Base-by-base conservation (phyloP, 2,797 vertebrate genomes). In the Syngnathus rostellatus region DNA sequence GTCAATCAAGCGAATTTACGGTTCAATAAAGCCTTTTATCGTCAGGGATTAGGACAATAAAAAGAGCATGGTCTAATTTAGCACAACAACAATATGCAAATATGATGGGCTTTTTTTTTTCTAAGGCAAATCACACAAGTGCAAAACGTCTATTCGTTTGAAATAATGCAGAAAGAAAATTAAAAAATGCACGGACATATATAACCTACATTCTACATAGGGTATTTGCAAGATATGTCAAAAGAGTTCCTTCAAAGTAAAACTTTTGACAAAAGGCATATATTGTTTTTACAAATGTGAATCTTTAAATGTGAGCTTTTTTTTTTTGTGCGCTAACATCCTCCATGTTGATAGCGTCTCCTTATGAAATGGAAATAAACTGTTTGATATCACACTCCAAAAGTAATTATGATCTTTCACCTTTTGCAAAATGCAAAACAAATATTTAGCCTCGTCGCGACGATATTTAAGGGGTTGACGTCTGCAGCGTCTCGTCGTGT, bases 401-500 rank as follows among this genome's bases (percentile, higher is more conserved):
- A 70, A 71, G 23, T 51, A 70, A 81, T 65, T 63, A 50, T 55
- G 71, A 84, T 84, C 85, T 78, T 67, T 79, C 81, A 77, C 78
- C 77, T 76, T 59, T 71, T 72, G 68, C 81, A 76, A 82, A 76
- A 82, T 79, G 67, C 76, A 84, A 85, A 87, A 87, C 83, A 83
- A 85, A 86, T 83, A 67, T 86, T 89, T 87, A 90, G 84, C 86
- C 86, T 82, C 76, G 84, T 68, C 67, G 76, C 71, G 67, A 45
- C 74, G 80, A 86, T 85, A 77, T 87, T 87, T 83, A 86, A 58
- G 74, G 82, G 85, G 84, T 84, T 83, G 84, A 83, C 83, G 23
- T 8, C 21, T 8, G 51, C 12, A 12, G 19, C 21, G 83, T 86
- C 86, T 82, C 48, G 70, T 62, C 74, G 83, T 79, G 79, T 86